Percentiles rank a stretch among this genome's conserved stretches.
Evolutionary conservation across 2,888 invertebrate genomes (phyloP).

Genomic region (Pandemis heparana): DNA sequence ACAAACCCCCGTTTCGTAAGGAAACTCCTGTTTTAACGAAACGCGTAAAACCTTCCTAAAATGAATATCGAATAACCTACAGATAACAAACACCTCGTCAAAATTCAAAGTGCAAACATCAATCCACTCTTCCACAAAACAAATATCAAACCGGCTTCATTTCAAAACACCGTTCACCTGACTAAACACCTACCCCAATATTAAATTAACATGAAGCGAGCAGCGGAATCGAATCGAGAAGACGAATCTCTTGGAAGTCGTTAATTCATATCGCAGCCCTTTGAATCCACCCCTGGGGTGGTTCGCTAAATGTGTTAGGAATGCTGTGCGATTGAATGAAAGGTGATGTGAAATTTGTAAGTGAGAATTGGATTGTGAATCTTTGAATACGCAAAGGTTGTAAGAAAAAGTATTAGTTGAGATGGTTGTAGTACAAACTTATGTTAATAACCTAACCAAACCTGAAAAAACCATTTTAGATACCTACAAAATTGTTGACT

Average conservation of each 20-base stretch:
- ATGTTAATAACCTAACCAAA: no score
- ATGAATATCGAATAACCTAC: no score
- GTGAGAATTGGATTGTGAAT: slow-evolving; percentile 29
- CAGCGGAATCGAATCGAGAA: slow-evolving; percentile 73
- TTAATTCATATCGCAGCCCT: slow-evolving; percentile 63
- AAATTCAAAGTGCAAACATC: no score
- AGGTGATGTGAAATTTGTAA: slow-evolving; percentile 20
- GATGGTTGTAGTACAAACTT: no score
- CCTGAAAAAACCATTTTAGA: no score
- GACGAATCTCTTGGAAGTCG: slow-evolving; percentile 78
- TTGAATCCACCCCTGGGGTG: slow-evolving; percentile 37
- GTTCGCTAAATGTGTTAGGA: slow-evolving; percentile 12
- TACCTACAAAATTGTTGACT: no score
- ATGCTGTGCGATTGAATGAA: slow-evolving; percentile 35
- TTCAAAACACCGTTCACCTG: slow-evolving; percentile 45
- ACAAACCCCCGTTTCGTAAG: no score
- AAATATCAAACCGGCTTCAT: slow-evolving; percentile 43
- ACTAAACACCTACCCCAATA: slow-evolving; percentile 58
- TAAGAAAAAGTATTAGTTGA: no score
- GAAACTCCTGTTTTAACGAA: no score
- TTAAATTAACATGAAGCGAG: slow-evolving; percentile 80
- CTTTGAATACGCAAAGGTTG: not conserved
- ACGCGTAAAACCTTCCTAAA: no score
- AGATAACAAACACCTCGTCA: no score
- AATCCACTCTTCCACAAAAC: slow-evolving; percentile 7